phyloP scores from a whole-genome alignment of 2,888 invertebrate species.

The Cistogaster globosa region DNA sequence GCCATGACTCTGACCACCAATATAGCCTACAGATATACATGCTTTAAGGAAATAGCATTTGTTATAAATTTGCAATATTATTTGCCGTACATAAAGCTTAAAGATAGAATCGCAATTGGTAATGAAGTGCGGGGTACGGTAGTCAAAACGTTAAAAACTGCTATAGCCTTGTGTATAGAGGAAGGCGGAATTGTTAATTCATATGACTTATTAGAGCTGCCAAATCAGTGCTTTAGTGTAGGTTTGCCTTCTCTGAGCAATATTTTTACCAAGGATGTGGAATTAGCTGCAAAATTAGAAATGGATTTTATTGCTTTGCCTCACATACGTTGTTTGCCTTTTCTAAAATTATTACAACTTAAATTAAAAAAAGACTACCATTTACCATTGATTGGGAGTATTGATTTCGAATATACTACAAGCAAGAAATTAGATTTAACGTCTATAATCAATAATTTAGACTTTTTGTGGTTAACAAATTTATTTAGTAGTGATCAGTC shows the following conservation, averaged over 20 bases:
- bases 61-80: constrained; percentile 79
- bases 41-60: constrained; percentile 79
- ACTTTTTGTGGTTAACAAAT: constrained; percentile 80
- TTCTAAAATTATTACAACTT: constrained; percentile 74
- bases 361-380: constrained; percentile 68
- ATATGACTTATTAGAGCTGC: constrained; percentile 79
- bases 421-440: constrained; percentile 78
- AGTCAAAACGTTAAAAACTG: constrained; percentile 77
- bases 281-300: constrained; percentile 74
- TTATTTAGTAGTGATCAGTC: constrained; percentile 74
- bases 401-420: constrained; percentile 77
- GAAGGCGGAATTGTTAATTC: constrained; percentile 77
- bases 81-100: constrained; percentile 74
- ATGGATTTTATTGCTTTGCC: constrained; percentile 79
- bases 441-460: constrained; percentile 77
- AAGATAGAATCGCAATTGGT: constrained; percentile 76
- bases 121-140: constrained; percentile 75
- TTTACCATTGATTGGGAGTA: constrained; percentile 77
- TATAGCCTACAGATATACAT: constrained; percentile 76
- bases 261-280: constrained; percentile 76
- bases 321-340: constrained; percentile 76
- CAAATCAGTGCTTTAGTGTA: constrained; percentile 76
- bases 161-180: constrained; percentile 76
- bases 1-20: constrained; percentile 79
- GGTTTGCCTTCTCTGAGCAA: constrained; percentile 68